Evolutionary conservation across 2,113 vertebrate genomes (phyloP).

Genomic region (Neofelis nebulosa): DNA sequence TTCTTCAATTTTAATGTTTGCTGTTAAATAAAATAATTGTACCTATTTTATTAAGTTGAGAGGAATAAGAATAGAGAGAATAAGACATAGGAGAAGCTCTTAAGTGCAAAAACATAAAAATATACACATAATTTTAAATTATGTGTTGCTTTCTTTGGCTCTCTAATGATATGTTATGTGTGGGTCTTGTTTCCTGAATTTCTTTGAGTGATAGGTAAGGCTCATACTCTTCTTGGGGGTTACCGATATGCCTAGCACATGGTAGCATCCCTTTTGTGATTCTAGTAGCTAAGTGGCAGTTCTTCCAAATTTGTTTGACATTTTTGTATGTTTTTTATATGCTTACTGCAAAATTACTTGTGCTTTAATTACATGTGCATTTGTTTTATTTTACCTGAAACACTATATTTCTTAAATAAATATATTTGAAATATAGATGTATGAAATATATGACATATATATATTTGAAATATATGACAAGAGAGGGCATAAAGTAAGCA

Average conservation of each 20-base stretch:
- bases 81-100: neutral
- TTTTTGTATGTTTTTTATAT: neutral
- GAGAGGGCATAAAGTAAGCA: neutral
- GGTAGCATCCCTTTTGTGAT: neutral
- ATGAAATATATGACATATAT: too few relatives aligned
- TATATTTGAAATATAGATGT: neutral
- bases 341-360: neutral
- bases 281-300: neutral
- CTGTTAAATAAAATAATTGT: neutral
- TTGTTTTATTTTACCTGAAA: neutral
- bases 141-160: neutral
- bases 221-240: neutral
- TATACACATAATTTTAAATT: neutral
- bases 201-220: neutral
- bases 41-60: neutral
- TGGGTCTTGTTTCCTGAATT: neutral
- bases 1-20: neutral
- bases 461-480: neutral
- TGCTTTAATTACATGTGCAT: neutral
- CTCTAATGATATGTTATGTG: neutral
- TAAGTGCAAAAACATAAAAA: neutral
- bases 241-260: neutral
- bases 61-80: neutral
- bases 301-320: neutral
- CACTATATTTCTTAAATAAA: neutral